A percentile compares a stretch with the other conserved stretches of the same genome.
Conservation (phyloP, 2,888 invertebrate species). For the Petrolisthes manimaculis region DNA sequence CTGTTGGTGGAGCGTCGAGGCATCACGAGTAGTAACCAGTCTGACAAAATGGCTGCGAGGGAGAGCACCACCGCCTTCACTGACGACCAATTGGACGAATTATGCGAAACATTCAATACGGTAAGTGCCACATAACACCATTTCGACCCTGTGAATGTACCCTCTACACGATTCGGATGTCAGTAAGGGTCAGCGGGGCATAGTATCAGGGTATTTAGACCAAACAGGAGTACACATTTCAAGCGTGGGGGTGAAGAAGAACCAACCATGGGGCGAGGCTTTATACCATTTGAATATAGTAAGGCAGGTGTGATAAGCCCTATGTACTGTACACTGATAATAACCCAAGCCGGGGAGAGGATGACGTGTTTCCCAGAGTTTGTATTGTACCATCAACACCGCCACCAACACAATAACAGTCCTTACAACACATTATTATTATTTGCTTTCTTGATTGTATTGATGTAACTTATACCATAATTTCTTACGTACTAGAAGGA, state of each 20-base stretch:
- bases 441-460: no score
- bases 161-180: neutral
- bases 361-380: neutral
- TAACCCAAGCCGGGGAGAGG: constrained; percentile 8
- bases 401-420: neutral
- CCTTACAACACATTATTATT: no score
- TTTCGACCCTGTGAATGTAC: neutral
- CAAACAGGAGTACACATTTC: neutral
- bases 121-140: constrained; percentile 35
- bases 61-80: constrained; percentile 45
- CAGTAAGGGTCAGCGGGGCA: neutral
- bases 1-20: constrained; percentile 36
- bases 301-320: constrained; percentile 53
- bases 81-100: constrained; percentile 60
- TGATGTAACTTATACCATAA: no score
- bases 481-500: no score
- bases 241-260: neutral
- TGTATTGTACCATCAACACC: neutral
- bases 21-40: constrained; percentile 38
- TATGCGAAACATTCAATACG: constrained; percentile 58
- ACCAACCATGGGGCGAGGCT: constrained; percentile 43
- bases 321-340: constrained; percentile 8
- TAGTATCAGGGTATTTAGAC: constrained; percentile 4
- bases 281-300: constrained; percentile 45
- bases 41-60: constrained; percentile 63